A percentile compares a stretch with the other conserved stretches of the same genome.
phyloP scores from a whole-genome alignment of 2,113 vertebrate genomes.

The Capreolus pygargus region DNA sequence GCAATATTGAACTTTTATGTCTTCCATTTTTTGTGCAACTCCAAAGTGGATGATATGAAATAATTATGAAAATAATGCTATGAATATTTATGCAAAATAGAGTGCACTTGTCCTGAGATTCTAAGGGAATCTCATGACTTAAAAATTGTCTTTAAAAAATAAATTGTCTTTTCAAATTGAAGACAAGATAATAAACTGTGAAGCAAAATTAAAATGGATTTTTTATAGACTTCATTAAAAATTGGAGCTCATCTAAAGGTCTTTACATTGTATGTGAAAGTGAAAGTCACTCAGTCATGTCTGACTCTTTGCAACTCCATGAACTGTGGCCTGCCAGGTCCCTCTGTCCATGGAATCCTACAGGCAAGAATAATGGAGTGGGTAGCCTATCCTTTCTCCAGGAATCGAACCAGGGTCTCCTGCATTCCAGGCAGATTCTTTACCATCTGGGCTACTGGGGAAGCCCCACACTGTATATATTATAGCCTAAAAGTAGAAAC shows the following conservation, averaged over 20 bases:
- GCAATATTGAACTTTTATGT: neutral
- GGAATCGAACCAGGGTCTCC: neutral
- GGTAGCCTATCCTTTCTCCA: neutral
- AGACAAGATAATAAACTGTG: neutral
- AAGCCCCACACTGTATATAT: neutral
- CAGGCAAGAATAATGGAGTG: neutral
- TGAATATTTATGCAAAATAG: neutral
- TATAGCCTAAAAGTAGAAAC: neutral
- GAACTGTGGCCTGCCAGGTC: neutral
- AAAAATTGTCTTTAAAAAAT: neutral
- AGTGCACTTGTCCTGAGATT: neutral
- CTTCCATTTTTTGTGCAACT: neutral
- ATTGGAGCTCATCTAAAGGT: neutral
- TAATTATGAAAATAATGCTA: slow-evolving; percentile 1
- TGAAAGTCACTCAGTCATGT: neutral
- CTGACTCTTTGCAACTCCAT: neutral
- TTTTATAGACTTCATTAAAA: slow-evolving; percentile 19
- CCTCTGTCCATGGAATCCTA: neutral
- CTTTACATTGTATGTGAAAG: neutral
- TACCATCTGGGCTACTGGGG: neutral
- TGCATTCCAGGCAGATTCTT: neutral
- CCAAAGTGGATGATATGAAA: slow-evolving; percentile 9
- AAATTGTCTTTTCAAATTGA: neutral
- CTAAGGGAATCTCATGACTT: neutral
- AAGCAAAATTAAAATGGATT: slow-evolving; percentile 3